Conservation (phyloP, 2,113 vertebrate species). For the Eidolon helvum region DNA sequence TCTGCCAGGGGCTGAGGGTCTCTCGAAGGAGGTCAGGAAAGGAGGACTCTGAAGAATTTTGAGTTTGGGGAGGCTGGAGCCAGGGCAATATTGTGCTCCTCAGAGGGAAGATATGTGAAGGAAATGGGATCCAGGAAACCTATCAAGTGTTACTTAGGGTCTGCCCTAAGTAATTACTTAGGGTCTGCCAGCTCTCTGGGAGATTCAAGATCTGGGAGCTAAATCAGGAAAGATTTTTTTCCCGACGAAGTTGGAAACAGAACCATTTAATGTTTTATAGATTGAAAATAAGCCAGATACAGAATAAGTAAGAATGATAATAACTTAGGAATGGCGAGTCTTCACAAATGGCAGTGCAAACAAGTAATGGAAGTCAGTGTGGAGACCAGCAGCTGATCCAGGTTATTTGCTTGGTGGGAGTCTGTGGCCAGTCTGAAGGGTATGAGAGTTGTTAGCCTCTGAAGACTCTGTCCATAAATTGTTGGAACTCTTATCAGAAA, state of each 20-base stretch:
- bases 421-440: constrained; percentile 71
- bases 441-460: constrained; percentile 91
- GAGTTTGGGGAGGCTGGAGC: background rate
- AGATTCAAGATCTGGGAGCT: background rate
- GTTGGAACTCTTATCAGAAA: constrained; percentile 89
- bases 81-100: background rate
- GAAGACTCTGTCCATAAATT: constrained; percentile 90
- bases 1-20: background rate
- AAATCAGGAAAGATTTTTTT: background rate
- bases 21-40: background rate
- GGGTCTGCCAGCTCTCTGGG: background rate
- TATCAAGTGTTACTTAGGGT: background rate
- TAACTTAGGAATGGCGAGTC: background rate
- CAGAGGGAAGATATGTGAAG: background rate
- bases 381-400: background rate
- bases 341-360: background rate
- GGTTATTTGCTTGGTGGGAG: background rate
- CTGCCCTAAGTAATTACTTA: background rate
- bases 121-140: background rate
- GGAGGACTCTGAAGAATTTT: background rate
- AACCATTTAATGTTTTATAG: background rate
- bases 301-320: background rate
- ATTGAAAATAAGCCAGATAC: background rate
- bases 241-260: background rate
- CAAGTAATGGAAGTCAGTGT: background rate